Evolutionary conservation across 2,113 vertebrate species (phyloP).

Genomic region (Caracal caracal): DNA sequence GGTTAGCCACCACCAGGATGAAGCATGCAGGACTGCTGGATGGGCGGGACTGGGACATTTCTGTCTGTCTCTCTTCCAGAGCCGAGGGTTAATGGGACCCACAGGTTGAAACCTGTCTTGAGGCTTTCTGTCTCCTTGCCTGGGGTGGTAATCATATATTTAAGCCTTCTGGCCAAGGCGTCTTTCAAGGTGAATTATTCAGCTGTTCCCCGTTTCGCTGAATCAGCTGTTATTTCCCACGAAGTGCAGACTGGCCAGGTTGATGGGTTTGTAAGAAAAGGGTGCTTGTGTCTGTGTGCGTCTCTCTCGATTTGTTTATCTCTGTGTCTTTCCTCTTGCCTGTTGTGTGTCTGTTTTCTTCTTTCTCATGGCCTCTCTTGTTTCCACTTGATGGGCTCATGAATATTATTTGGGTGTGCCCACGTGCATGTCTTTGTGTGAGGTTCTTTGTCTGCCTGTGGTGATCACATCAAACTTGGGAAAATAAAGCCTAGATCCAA

Average conservation of each 20-base stretch:
- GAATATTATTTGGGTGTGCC: not conserved
- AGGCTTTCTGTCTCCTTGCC: slow-evolving; percentile 53
- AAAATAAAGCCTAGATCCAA: not conserved
- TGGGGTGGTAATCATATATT: slow-evolving; percentile 8
- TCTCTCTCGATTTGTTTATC: not conserved
- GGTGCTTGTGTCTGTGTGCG: not conserved
- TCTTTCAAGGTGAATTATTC: slow-evolving; percentile 28
- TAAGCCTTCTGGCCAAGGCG: slow-evolving; percentile 41
- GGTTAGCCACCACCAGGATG: not conserved
- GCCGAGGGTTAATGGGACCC: slow-evolving; percentile 43
- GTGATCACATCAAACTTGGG: not conserved
- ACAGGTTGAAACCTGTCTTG: slow-evolving; percentile 30
- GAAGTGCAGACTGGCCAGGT: not conserved
- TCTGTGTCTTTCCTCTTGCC: not conserved
- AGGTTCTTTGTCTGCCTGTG: not conserved
- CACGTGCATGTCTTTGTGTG: not conserved
- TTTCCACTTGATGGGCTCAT: not conserved
- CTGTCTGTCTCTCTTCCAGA: slow-evolving; percentile 26
- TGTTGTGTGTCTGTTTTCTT: not conserved
- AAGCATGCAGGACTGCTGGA: not conserved
- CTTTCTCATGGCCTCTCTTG: not conserved
- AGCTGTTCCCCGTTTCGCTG: not conserved
- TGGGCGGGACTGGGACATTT: not conserved
- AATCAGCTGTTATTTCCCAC: slow-evolving; percentile 13
- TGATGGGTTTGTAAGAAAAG: not conserved